Evolutionary conservation across 2,797 vertebrate species (phyloP), one percentile per base, ranked within the genome.

Genomic region (Podarcis lilfordi): DNA sequence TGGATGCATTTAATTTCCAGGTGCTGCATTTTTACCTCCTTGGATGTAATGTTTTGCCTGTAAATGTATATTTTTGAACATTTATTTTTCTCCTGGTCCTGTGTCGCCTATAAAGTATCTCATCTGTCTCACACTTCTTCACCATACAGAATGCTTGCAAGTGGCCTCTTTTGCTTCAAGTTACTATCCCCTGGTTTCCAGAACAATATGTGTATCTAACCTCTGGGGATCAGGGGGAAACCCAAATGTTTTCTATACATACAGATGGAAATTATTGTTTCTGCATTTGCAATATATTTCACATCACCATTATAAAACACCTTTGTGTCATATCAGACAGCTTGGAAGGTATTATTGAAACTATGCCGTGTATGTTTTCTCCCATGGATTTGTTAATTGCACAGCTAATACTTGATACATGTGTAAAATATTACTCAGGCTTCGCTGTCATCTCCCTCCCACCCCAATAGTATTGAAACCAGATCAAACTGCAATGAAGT

Each of bases 91-190:
- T 81, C 2, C 74, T 59, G 88, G 19, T 61, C 9, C 87, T 89
- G 19, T 10, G 59, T 81, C 84, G 64, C 43, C 82, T 91, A 43
- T 64, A 89, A 92, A 91, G 40, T 0, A 43, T 87, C 68, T 84
- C 80, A 85, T 78, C n/a, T 81, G 17, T 83, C 89, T 91, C 85
- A 32, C 19, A 10, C 43, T 72, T 94, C 84, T 91, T 82, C 78
- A 82, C 78, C 83, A 43, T 50, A n/a, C 68, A 92, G 85, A 23
- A 45, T 2, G 3, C 8, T 13, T 80, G 25, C 80, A 78, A 82
- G 72, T 71, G 66, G 71, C 43, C 64, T 82, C 35, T 45, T 93
- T 45, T 89, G 17, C 13, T 68, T 13, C 84, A 92, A 19, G 43
- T 40, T 64, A 29, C 64, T 88, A 68, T 86, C 10, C 19, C 23